A percentile compares a stretch with the other conserved stretches of the same genome.
These are phyloP conservation scores for Mesopsocus fuscifrons DNA, from an alignment of 2,888 invertebrate genomes.

Conservation along the genomic window DNA sequence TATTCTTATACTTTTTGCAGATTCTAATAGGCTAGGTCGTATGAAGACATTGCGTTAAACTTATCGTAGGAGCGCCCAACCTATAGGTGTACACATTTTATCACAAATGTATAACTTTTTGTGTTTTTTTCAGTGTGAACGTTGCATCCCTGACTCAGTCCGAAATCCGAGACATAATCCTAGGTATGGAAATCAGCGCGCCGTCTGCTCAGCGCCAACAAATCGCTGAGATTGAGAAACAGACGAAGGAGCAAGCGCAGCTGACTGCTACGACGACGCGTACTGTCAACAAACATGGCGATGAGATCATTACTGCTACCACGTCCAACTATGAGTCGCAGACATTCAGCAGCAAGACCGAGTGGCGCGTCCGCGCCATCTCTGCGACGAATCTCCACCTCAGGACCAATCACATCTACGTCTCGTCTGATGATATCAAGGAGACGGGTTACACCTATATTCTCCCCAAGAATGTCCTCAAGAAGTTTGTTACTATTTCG, in stretches of 20 bases:
- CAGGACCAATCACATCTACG: constrained; percentile 97
- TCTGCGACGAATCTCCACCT: constrained; percentile 94
- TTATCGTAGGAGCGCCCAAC: too few relatives aligned
- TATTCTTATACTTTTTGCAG: too few relatives aligned
- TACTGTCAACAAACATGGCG: constrained; percentile 98
- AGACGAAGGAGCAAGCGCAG: constrained; percentile 97
- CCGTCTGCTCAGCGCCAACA: constrained; percentile 98
- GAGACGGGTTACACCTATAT: constrained; percentile 97
- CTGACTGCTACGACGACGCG: constrained; percentile 95
- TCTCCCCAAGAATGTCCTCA: constrained; percentile 86
- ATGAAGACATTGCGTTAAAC: too few relatives aligned
- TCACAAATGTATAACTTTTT: constrained; percentile 10
- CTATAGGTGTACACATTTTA: too few relatives aligned
- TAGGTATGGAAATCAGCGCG: constrained; percentile 99
- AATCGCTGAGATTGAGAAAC: constrained; percentile 99
- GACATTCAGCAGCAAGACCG: constrained; percentile 95
- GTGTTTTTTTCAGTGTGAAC: constrained; percentile 50
- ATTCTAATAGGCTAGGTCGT: too few relatives aligned
- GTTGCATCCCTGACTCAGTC: constrained; percentile 98
- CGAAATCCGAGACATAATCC: constrained; percentile 96
- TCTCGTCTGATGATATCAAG: constrained; percentile 97
- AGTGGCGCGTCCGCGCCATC: constrained; percentile 96
- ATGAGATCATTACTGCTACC: constrained; percentile 97
- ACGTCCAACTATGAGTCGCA: constrained; percentile 98
- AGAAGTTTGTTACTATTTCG: constrained; percentile 98